Conservation (phyloP, 1,140 invertebrate species). For the Drosophila asahinai region DNA sequence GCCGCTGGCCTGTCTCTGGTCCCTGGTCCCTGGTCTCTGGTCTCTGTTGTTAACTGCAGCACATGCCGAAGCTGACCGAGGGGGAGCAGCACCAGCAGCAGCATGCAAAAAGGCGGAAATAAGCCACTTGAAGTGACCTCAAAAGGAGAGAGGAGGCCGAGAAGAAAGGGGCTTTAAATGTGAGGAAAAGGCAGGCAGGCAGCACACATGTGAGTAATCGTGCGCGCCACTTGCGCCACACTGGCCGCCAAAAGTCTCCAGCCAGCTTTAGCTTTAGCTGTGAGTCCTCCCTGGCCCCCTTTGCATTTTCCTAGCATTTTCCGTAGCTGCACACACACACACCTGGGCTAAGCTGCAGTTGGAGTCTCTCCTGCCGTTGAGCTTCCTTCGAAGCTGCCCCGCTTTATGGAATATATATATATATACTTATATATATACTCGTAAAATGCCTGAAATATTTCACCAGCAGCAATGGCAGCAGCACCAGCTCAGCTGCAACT, state of each 20-base stretch:
- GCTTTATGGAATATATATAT: slow-evolving; percentile 33
- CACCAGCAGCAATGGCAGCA: slow-evolving; percentile 43
- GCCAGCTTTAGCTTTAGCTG: slow-evolving; percentile 14
- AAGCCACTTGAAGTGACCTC: slow-evolving; percentile 80
- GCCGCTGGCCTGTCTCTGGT: slow-evolving; percentile 3
- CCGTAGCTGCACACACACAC: not conserved
- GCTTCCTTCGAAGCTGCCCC: slow-evolving; percentile 25
- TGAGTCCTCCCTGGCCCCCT: not conserved
- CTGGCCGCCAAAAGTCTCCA: slow-evolving; percentile 55
- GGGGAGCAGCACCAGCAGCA: slow-evolving; percentile 3
- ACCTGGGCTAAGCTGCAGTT: slow-evolving; percentile 40
- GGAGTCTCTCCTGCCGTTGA: slow-evolving; percentile 13
- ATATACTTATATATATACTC: slow-evolving; percentile 19
- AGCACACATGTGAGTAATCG: slow-evolving; percentile 63
- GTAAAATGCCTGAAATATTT: slow-evolving; percentile 77
- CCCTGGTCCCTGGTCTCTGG: slow-evolving; percentile 11
- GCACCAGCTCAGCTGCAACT: slow-evolving; percentile 23
- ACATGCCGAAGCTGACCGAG: slow-evolving; percentile 66
- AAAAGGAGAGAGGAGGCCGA: slow-evolving; percentile 45
- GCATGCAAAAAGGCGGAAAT: slow-evolving; percentile 79
- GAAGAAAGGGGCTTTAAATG: slow-evolving; percentile 8
- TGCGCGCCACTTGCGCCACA: slow-evolving; percentile 70
- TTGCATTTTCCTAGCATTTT: slow-evolving; percentile 13
- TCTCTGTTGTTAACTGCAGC: slow-evolving; percentile 52
- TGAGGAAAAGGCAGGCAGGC: not conserved